Evolutionary conservation across 1,140 invertebrate genomes (phyloP), one percentile per base, ranked within the genome.

Genomic region (Drosophila gunungcola): DNA sequence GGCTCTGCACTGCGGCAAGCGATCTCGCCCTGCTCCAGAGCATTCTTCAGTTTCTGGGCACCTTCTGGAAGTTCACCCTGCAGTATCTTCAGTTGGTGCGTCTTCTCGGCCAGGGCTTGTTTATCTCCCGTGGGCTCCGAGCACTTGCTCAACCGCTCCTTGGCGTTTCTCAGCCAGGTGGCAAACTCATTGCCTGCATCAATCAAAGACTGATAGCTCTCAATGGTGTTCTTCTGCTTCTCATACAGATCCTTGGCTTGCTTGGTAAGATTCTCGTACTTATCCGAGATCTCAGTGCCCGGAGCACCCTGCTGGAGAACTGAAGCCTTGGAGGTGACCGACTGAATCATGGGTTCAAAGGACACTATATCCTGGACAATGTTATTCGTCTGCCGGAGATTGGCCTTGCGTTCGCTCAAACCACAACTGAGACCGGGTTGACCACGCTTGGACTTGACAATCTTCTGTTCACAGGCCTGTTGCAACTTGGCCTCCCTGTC

Each of bases 321-420:
- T 80, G 97, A 97, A 56, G 97, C 97, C 94, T 98, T 98, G 36
- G 96, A 97, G 43, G 97, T 96, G 11, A 98, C 97, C 36, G 97
- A 98, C 91, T 98, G 97, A 77, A 98, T 98, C 97, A 98, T 98
- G 4, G 97, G 97, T 92, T 98, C 97, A 93, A 98, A 97, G 13
- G 97, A 97, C 56, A 98, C 97, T 80, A 98, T 98, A 93, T 98
- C 97, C 93, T 98, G 97, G 13, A 98, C 97, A 88, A 98, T 98
- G 92, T 97, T 98, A 91, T 97, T 97, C 13, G 97, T 98, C 92
- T 97, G 96, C 64, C 97, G 94, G n/a, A 98, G 94, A 84, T 96
- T 97, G 4, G 97, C 97, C 93, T 97, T 98, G 64, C 97, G 94
- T 92, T 98, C 97, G 53, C 96, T 96, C 16, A 97, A 92, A 5